Evolutionary conservation across 1,140 invertebrate species (phyloP).

Genomic region (Galleria mellonella): DNA sequence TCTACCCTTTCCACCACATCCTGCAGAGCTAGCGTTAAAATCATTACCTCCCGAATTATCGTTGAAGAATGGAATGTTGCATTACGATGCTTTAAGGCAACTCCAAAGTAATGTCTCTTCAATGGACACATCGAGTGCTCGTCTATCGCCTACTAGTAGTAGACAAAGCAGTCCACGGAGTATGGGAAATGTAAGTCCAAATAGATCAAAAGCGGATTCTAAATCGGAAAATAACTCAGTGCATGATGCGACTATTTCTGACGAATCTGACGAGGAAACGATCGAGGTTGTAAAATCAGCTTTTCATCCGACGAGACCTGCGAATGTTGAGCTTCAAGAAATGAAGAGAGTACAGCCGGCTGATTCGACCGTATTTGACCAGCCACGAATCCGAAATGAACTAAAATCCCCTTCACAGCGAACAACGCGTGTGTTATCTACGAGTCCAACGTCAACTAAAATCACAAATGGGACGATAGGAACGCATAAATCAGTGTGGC

Average conservation of each 20-base stretch:
- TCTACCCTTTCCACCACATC: conserved; percentile 64
- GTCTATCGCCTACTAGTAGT: conserved; percentile 74
- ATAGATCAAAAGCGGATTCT: conserved; percentile 70
- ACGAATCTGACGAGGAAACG: conserved; percentile 78
- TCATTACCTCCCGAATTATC: conserved; percentile 51
- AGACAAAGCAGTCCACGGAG: conserved; percentile 72
- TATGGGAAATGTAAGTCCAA: conserved; percentile 63
- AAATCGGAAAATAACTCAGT: conserved; percentile 77
- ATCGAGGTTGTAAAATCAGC: conserved; percentile 86
- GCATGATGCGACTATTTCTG: conserved; percentile 78
- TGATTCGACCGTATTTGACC: conserved; percentile 76
- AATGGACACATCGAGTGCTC: conserved; percentile 63
- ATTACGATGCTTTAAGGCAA: conserved; percentile 62
- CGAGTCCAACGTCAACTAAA: conserved; percentile 77
- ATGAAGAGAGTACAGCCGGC: conserved; percentile 73
- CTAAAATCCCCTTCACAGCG: conserved; percentile 77
- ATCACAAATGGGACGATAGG: conserved; percentile 74
- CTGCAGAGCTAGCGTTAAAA: conserved; percentile 61
- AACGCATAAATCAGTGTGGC: conserved; percentile 82
- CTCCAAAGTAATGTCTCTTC: conserved; percentile 65
- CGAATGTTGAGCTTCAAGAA: conserved; percentile 63
- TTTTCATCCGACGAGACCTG: conserved; percentile 77
- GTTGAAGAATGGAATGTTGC: conserved; percentile 54
- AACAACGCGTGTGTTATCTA: conserved; percentile 62
- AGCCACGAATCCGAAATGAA: conserved; percentile 66